Conservation (phyloP, 2,888 invertebrate genomes). For the Anarsia innoxiella region DNA sequence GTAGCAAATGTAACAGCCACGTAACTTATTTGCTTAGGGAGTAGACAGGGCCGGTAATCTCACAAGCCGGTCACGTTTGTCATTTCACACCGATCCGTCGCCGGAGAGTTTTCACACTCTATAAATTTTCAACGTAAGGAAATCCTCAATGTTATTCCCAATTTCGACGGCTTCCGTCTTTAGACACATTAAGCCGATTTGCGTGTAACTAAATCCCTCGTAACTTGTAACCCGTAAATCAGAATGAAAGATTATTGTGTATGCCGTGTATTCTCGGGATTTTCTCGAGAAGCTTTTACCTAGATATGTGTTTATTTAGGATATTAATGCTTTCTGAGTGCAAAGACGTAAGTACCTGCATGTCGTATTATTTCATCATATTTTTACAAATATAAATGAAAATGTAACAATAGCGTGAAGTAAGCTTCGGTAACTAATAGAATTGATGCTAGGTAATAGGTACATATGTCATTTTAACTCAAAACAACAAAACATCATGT, state of each 20-base stretch:
- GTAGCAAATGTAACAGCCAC: background rate
- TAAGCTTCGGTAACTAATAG: no score
- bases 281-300: no score
- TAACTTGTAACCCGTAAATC: background rate
- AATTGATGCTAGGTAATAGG: no score
- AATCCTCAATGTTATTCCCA: conserved; percentile 37
- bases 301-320: no score
- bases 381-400: no score
- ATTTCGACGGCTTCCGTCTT: conserved; percentile 23
- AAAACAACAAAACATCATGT: no score
- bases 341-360: no score
- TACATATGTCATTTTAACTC: no score
- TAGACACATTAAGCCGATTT: conserved; percentile 31
- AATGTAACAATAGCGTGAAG: no score
- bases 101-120: conserved; percentile 60
- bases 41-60: conserved; percentile 17
- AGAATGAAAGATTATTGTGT: conserved; percentile 1
- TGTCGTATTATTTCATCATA: no score
- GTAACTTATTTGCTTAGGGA: conserved; percentile 13
- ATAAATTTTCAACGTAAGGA: conserved; percentile 55
- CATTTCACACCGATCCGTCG: conserved; percentile 51
- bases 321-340: no score
- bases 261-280: no score
- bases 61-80: conserved; percentile 53
- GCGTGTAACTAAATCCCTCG: conserved; percentile 23